phyloP scores from a whole-genome alignment of 1,140 invertebrate genomes.

The Dinoponera quadriceps region DNA sequence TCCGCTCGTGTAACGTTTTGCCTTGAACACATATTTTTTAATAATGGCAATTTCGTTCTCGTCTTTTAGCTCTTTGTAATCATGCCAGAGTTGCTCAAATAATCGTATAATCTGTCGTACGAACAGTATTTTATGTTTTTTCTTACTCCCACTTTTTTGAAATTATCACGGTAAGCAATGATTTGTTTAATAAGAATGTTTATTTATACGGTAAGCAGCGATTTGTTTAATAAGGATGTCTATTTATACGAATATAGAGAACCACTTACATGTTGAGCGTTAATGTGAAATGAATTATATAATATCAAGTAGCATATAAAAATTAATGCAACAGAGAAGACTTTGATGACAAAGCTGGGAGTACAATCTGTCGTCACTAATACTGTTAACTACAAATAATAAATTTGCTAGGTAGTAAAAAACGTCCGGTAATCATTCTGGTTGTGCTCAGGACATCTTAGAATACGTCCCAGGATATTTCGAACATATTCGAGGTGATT shows the following conservation, averaged over 20 bases:
- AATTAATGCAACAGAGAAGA: neutral
- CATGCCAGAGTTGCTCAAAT: neutral
- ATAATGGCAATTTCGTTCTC: constrained; percentile 9
- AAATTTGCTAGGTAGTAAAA: neutral
- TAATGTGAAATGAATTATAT: constrained; percentile 18
- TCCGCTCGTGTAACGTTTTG: neutral
- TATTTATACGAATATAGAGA: too few relatives aligned
- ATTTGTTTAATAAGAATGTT: too few relatives aligned
- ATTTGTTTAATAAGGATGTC: too few relatives aligned
- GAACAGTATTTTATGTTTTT: too few relatives aligned
- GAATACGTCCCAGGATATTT: too few relatives aligned
- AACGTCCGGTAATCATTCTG: too few relatives aligned
- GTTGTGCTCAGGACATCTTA: too few relatives aligned
- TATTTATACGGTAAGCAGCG: too few relatives aligned
- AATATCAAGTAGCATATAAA: neutral
- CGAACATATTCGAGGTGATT: too few relatives aligned
- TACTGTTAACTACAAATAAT: neutral
- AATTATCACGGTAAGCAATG: too few relatives aligned
- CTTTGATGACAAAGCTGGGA: neutral
- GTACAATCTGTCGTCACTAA: constrained; percentile 8
- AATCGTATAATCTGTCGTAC: neutral
- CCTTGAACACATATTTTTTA: neutral
- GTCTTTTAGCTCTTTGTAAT: constrained; percentile 4
- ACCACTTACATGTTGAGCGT: neutral
- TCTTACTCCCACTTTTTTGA: too few relatives aligned